Evolutionary conservation across 2,113 vertebrate genomes (phyloP).

Genomic region (Cochlearius cochlearius): DNA sequence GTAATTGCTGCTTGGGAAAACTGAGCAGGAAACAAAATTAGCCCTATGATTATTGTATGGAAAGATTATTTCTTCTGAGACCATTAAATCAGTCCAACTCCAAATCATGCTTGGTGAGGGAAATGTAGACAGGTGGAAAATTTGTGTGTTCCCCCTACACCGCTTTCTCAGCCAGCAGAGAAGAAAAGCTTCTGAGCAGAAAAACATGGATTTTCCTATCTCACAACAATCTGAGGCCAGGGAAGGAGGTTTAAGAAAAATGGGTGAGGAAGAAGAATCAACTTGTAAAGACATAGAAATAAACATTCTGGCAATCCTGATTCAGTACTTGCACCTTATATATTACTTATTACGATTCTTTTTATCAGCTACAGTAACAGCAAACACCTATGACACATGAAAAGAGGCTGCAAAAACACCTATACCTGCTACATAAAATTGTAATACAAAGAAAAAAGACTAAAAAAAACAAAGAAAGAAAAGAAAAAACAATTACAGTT

Average conservation of each 20-base stretch:
- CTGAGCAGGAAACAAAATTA: slow-evolving; percentile 4
- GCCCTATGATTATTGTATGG: background rate
- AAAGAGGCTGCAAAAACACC: background rate
- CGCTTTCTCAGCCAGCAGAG: background rate
- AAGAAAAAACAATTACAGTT: background rate
- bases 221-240: background rate
- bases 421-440: background rate
- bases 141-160: too few species aligned
- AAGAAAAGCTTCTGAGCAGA: background rate
- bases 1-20: slow-evolving; percentile 24
- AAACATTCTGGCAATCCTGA: background rate
- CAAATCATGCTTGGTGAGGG: background rate
- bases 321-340: background rate
- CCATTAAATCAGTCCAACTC: background rate
- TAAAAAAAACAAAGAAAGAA: background rate
- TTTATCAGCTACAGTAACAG: background rate
- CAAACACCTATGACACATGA: background rate
- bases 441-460: background rate
- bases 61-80: slow-evolving; percentile 20
- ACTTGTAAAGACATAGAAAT: background rate
- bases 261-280: background rate
- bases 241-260: background rate
- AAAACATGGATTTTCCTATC: background rate
- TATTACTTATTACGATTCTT: background rate
- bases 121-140: background rate